Base-by-base conservation (phyloP, 2,797 vertebrate genomes). In the Lepilemur ruficaudatus region DNA sequence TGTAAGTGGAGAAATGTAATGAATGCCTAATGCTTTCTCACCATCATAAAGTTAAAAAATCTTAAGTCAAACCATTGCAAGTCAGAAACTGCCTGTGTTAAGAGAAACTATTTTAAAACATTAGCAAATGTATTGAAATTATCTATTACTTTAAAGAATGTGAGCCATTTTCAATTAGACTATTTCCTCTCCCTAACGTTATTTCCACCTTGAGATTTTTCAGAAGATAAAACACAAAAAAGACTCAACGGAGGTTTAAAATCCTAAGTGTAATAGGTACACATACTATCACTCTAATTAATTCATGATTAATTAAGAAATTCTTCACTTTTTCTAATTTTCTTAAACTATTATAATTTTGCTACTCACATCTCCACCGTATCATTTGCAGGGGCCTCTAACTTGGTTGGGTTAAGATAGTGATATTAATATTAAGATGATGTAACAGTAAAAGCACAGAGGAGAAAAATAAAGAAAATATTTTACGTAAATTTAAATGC, bases 401-500 rank as follows among this genome's bases (percentile, higher is more conserved):
- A 8, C 3, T 69, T 43, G 28, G 28, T 43, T 80, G 20, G 20
- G 38, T 69, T 55, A 84, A 55, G 35, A 69, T 13, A 41, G 23
- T 12, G 55, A 55, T 20, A 41, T 25, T 12, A 67, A 55, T 13
- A 28, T 11, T 15, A 55, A 7, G 28, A 79, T 52, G 48, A 41
- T 79, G 7, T 20, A 89, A 55, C 17, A n/a, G 78, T 69, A 69
- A 80, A 89, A 89, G 8, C 57, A 76, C 43, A 79, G 48, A 46
- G 13, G 17, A 59, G 12, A 23, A 13, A 23, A 41, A n/a, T 25
- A 80, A 79, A 73, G 11, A 20, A 43, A 80, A 23, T 7, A 79
- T 65, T 43, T 89, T 52, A n/a, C 67, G 32, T 22, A 90, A 43
- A 80, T 55, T n/a, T n/a, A 69, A 78, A 69, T 55, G 28, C 10